Evolutionary conservation across 2,888 invertebrate genomes (phyloP).

Genomic region (Drosophila mulleri): DNA sequence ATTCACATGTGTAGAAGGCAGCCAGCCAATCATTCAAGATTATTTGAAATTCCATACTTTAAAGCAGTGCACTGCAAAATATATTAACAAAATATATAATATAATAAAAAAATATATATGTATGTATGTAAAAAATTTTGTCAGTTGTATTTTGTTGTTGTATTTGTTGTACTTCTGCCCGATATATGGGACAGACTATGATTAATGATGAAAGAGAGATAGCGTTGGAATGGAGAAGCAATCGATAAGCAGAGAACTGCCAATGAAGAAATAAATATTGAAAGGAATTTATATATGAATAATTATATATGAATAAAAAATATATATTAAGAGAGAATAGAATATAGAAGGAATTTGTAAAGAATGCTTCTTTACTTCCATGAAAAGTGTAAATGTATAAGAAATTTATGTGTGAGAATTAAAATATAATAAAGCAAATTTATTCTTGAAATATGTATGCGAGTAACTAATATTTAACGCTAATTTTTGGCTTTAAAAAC

Average conservation of each 20-base stretch:
- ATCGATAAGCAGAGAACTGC: neutral
- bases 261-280: neutral
- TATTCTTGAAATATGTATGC: no score
- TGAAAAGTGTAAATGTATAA: no score
- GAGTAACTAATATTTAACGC: no score
- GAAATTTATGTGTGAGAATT: no score
- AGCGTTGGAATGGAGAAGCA: no score
- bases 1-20: slow-evolving; percentile 7
- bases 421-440: no score
- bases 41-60: slow-evolving; percentile 17
- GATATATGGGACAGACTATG: neutral
- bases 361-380: neutral
- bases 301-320: no score
- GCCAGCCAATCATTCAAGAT: slow-evolving; percentile 36
- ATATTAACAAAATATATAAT: no score
- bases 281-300: neutral
- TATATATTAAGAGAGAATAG: no score
- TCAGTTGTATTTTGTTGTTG: neutral
- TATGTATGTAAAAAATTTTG: neutral
- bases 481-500: neutral
- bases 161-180: neutral
- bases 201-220: neutral
- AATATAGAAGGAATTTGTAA: neutral
- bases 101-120: neutral
- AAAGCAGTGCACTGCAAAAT: neutral